Base-by-base conservation (phyloP, 2,797 vertebrate species). In the Clarias pachynema region DNA sequence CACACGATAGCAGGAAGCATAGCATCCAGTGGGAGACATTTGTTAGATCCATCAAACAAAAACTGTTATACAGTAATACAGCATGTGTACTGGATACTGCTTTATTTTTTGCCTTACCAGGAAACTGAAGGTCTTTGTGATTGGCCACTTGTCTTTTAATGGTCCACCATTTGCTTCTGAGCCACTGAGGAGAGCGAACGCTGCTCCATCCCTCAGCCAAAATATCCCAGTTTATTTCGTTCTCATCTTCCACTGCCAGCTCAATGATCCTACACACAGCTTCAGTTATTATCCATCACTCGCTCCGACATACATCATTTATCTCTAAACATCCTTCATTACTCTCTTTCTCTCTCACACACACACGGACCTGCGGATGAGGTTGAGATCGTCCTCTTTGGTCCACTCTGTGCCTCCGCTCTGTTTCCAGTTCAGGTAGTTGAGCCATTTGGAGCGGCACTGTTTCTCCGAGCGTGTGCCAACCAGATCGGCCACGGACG, bases 371-470 rank as follows among this genome's bases (percentile, higher is more conserved):
- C 94, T 95, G 86, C 86, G 90, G 22, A 99, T 95, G 10, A 99
- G 95, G 92, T 96, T 97, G 89, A 98, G 96, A 94, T 99, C 98
- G 79, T 99, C 97, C 86, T 99, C 98, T 93, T 99, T 99, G 88
- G 96, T 99, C 98, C 98, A 99, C 86, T 99, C 98, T 0, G 98
- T 99, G 31, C 98, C 98, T 26, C 98, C 98, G 29, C 98, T 99
- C 90, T 99, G 98, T 88, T 99, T 99, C 98, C 98, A 99, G 95
- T 99, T 99, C 87, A 99, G 96, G 94, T 99, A 99, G 93, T 99
- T 99, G 84, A 99, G 94, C 98, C 98, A 99, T 73, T 99, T 99
- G 0, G 98, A 99, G 75, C 98, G 97, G 83, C 98, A 99, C 79
- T 99, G 98, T 89, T 99, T 99, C 94, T 99, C 98, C 0, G 98